phyloP scores from a whole-genome alignment of 2,113 vertebrate genomes.

The Channa argus region DNA sequence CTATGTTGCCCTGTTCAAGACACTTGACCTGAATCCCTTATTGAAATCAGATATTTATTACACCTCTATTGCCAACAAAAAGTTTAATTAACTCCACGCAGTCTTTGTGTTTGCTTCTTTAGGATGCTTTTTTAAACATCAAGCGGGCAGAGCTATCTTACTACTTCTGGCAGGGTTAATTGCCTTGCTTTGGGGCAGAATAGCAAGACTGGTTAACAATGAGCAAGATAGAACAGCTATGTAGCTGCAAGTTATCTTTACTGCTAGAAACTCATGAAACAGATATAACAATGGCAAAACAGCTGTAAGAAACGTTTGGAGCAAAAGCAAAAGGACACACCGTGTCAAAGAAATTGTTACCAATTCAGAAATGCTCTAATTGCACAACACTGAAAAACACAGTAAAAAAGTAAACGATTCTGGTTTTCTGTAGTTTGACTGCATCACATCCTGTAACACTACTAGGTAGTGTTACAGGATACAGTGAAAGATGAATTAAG shows the following conservation, averaged over 20 bases:
- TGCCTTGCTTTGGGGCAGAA: conserved; percentile 54
- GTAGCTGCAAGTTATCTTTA: conserved; percentile 58
- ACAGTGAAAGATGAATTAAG: not conserved
- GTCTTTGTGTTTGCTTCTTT: conserved; percentile 16
- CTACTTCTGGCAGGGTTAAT: conserved; percentile 63
- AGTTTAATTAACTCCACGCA: conserved; percentile 60
- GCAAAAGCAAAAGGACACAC: conserved; percentile 36
- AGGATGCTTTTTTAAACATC: conserved; percentile 26
- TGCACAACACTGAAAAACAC: not conserved
- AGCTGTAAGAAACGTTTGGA: conserved; percentile 31
- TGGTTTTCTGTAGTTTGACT: conserved; percentile 24
- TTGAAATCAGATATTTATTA: conserved; percentile 64
- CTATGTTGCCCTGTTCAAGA: conserved; percentile 35
- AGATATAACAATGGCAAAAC: conserved; percentile 56
- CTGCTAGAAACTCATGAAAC: conserved; percentile 59
- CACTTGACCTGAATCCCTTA: conserved; percentile 58
- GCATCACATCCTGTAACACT: conserved; percentile 14
- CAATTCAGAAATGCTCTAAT: conserved; percentile 14
- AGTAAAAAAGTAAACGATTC: conserved; percentile 3
- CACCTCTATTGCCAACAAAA: conserved; percentile 43
- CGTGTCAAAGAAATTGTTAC: conserved; percentile 15
- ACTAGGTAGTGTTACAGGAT: too few relatives aligned
- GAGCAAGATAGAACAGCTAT: conserved; percentile 40
- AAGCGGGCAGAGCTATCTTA: conserved; percentile 38
- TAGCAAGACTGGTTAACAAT: conserved; percentile 41